A percentile compares a stretch with the other conserved stretches of the same genome.
Conservation (phyloP, 2,888 invertebrate genomes). For the Eupeodes latifasciatus region DNA sequence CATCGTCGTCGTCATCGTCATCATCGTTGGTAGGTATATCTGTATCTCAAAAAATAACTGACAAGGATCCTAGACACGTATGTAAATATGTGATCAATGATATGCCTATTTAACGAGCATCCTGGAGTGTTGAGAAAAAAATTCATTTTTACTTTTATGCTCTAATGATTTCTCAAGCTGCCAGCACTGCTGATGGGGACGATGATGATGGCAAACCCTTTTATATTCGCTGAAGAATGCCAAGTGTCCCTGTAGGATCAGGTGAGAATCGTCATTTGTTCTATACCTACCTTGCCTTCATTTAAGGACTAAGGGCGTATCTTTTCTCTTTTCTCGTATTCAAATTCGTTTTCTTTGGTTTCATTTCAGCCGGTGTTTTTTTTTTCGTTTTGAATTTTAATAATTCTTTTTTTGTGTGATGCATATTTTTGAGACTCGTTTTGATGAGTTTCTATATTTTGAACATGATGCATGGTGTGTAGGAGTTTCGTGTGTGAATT, state of each 20-base stretch:
- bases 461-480: constrained; percentile 25
- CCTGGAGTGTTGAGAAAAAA: constrained; percentile 47
- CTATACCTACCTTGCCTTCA: background rate
- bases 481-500: constrained; percentile 25
- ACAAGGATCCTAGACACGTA: constrained; percentile 74
- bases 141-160: constrained; percentile 69
- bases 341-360: constrained; percentile 70
- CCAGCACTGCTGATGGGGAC: constrained; percentile 3
- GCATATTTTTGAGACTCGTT: constrained; percentile 14
- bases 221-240: constrained; percentile 20
- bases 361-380: constrained; percentile 46
- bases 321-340: constrained; percentile 26
- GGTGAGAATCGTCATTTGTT: constrained; percentile 54
- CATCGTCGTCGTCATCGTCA: too few species aligned
- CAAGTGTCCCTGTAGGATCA: constrained; percentile 50
- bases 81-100: constrained; percentile 76
- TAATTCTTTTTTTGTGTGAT: constrained; percentile 3
- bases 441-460: constrained; percentile 37
- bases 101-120: constrained; percentile 76
- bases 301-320: constrained; percentile 25
- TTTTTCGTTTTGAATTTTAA: constrained; percentile 7
- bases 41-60: constrained; percentile 41
- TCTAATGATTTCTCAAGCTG: constrained; percentile 75
- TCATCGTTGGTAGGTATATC: background rate
- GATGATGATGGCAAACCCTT: constrained; percentile 48